These are phyloP conservation scores for Pseudachorutes palmiensis DNA, from an alignment of 1,140 invertebrate genomes.

Conservation along the genomic window DNA sequence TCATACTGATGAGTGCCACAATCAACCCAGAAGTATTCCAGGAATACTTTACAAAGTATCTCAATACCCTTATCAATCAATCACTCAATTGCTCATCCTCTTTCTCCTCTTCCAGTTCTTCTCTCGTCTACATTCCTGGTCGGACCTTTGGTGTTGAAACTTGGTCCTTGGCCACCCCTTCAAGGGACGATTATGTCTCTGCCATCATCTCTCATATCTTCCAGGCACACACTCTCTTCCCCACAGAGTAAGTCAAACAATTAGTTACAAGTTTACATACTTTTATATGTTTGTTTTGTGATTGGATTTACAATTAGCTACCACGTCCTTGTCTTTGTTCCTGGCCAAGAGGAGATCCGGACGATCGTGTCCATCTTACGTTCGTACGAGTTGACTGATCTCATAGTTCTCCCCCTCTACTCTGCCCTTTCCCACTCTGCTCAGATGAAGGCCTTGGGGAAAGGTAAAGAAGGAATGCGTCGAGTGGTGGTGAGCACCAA, in stretches of 20 bases:
- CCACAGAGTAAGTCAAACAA: slow-evolving; percentile 59
- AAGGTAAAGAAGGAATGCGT: slow-evolving; percentile 55
- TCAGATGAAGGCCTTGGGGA: slow-evolving; percentile 69
- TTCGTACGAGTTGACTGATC: slow-evolving; percentile 44
- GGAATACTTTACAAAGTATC: slow-evolving; percentile 75
- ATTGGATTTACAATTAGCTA: no score
- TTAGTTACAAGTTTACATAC: slow-evolving; percentile 26
- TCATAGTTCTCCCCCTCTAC: slow-evolving; percentile 67
- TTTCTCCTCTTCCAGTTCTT: slow-evolving; percentile 44
- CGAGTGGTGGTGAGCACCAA: slow-evolving; percentile 96
- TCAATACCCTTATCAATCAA: no score
- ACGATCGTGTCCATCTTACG: slow-evolving; percentile 49
- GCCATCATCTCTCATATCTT: slow-evolving; percentile 58
- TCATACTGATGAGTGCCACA: slow-evolving; percentile 88
- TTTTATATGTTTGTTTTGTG: slow-evolving; percentile 42
- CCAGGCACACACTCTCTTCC: no score
- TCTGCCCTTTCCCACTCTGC: slow-evolving; percentile 65
- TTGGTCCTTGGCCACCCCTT: slow-evolving; percentile 63
- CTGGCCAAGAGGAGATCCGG: slow-evolving; percentile 98
- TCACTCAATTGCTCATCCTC: slow-evolving; percentile 13
- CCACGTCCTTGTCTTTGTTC: slow-evolving; percentile 94
- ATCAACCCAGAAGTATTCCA: slow-evolving; percentile 91
- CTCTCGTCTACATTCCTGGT: slow-evolving; percentile 81
- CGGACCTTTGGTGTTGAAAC: slow-evolving; percentile 75
- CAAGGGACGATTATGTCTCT: slow-evolving; percentile 76